Percentiles rank a stretch among this genome's conserved stretches.
Evolutionary conservation across 37 sponge, comb jelly and placozoan genomes (phyloP).

Genomic region (Mnemiopsis leidyi): DNA sequence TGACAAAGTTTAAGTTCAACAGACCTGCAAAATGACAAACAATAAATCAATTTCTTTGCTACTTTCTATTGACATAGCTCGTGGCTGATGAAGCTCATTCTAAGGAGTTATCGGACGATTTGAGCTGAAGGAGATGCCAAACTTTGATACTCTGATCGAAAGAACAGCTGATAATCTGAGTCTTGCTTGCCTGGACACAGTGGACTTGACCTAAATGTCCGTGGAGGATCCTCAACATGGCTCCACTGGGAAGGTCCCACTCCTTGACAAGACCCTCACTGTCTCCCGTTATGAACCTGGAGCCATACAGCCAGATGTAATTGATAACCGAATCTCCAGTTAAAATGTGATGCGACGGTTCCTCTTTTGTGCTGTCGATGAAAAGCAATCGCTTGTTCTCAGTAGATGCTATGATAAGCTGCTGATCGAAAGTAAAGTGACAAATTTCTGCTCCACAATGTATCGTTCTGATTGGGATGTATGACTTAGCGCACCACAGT

Average conservation of each 20-base stretch:
- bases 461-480: conserved; percentile 12
- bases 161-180: conserved; percentile 18
- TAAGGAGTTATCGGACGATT: not conserved
- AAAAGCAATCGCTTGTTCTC: not conserved
- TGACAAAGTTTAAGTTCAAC: too few species aligned
- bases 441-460: conserved; percentile 53
- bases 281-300: conserved; percentile 46
- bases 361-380: not conserved
- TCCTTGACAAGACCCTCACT: not conserved
- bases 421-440: conserved; percentile 56
- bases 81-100: too few species aligned
- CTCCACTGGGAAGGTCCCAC: conserved; percentile 63
- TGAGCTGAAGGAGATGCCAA: conserved; percentile 28
- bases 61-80: too few species aligned
- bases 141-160: conserved; percentile 11
- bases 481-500: conserved; percentile 17
- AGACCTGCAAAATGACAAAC: too few species aligned
- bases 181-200: conserved; percentile 36
- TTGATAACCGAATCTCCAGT: not conserved
- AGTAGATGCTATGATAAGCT: conserved; percentile 23
- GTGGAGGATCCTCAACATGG: conserved; percentile 20
- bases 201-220: conserved; percentile 50
- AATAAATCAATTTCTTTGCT: too few species aligned
- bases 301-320: conserved; percentile 56
- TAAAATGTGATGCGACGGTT: not conserved